Conservation (phyloP, 2,113 vertebrate species). For the Lamprologus lemairii region DNA sequence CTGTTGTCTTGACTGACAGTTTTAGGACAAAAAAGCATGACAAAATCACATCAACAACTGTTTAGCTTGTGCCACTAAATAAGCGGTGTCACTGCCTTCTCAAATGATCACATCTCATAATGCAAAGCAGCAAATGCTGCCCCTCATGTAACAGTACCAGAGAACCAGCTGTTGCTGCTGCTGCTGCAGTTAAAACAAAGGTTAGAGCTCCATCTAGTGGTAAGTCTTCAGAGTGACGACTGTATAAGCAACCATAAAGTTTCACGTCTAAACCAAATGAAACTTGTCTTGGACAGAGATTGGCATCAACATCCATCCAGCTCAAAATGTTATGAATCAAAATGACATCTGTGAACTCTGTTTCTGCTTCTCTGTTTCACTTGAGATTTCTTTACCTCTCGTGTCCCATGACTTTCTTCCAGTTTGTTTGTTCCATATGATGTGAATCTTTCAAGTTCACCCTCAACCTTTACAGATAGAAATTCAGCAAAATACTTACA, state of each 20-base stretch:
- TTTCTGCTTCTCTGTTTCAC: background rate
- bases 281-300: background rate
- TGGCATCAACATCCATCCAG: background rate
- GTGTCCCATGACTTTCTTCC: background rate
- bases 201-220: conserved; percentile 48
- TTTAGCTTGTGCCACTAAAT: background rate
- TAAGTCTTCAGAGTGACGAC: background rate
- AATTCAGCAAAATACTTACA: background rate
- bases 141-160: background rate
- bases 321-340: background rate
- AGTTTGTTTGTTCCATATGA: background rate
- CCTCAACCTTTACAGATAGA: background rate
- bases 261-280: background rate
- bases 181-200: conserved; percentile 4
- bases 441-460: background rate
- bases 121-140: background rate
- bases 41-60: background rate
- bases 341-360: background rate
- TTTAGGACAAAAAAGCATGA: background rate
- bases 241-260: background rate
- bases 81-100: background rate
- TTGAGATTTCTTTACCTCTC: background rate
- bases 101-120: background rate
- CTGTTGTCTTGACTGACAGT: background rate
- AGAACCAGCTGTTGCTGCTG: conserved; percentile 38